Base-by-base conservation (phyloP, 2,888 invertebrate genomes). In the Apamea crenata region DNA sequence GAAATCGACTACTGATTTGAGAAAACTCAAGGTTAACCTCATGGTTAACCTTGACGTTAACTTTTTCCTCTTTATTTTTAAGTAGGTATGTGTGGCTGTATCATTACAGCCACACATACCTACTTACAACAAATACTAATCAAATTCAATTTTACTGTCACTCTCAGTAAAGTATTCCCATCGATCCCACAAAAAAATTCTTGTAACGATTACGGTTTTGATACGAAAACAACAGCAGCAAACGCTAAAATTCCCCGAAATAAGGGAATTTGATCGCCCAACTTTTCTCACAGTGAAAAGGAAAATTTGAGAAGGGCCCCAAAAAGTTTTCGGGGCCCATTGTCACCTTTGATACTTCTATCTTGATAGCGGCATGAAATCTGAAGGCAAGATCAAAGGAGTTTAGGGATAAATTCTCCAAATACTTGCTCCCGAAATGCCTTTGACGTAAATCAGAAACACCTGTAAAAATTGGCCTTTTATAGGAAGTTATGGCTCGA, bases 271-370 rank as follows among this genome's bases (percentile, higher is more conserved):
- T 50, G 77, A 80, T 67, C 67, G 50, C n/a, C 21, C 10, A 68
- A 83, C 78, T 87, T 80, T 80, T 44, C 66, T 14, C 67, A 50
- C 63, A 66, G 80, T 82, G 40, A 40, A 80, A 89, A 88, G 83
- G 85, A 86, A 88, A 89, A 86, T 83, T 81, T 50, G 90, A 88
- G 79, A 84, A 78, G 78, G 67, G 68, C 32, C 72, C 79, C 73
- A 76, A 82, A 89, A 88, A 77, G 68, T 87, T 89, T 82, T 66
- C 59, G 71, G 75, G 40, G 25, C 21, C 79, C 69, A 89, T 90
- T 90, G 88, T 89, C 89, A 89, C 89, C 84, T 89, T 90, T 87
- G 78, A 88, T 82, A 84, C 86, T 78, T 86, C 70, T 74, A 86
- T 78, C 82, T 85, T 81, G 77, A 85, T 85, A 70, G 71, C 79